Base-by-base conservation (phyloP, 2,888 invertebrate genomes). In the Nomada ruficornis region DNA sequence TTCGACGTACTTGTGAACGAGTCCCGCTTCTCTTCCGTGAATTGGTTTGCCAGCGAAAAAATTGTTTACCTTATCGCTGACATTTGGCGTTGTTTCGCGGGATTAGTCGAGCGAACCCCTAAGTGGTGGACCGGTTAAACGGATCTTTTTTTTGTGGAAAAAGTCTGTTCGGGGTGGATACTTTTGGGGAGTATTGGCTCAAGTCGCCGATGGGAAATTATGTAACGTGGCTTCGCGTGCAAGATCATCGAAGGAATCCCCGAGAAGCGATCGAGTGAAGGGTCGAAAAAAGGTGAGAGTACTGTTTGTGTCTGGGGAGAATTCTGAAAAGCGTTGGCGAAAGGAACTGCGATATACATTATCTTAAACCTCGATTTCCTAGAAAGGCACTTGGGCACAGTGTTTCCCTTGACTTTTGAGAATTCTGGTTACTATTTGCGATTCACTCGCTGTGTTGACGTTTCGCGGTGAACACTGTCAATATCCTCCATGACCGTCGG, bases 81-180 rank as follows among this genome's bases (percentile, higher is more conserved):
- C 73, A 44, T 29, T 65, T 3, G 5, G 15, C 23, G 50, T n/a
- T 15, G 15, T 36, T 36, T 36, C 36, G 73, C 11, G 62, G 50
- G 67, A 57, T 81, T 59, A 36, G 7, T 36, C 5, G 36, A 71
- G 68, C 80, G 63, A 65, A 42, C 65, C 15, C 36, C 36, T 36
- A 36, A 7, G 36, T 36, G 36, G 36, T 36, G 36, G 5, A 36
- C 36, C 36, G 36, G 36, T 36, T 36, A 36, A 36, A 36, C 36
- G 36, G 7, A 36, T 36, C 5, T 36, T 36, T 5, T 7, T 7
- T 36, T 9, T 36, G 36, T 36, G 36, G 7, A 36, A 7, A 47
- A 15, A 47, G 47, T 47, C 47, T 15, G 47, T 57, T 57, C 23
- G 57, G 23, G 11, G 57, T 57, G 20, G 23, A 57, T 23, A 13